Conservation (phyloP, 2,888 invertebrate species). For the Drosophila quinaria region DNA sequence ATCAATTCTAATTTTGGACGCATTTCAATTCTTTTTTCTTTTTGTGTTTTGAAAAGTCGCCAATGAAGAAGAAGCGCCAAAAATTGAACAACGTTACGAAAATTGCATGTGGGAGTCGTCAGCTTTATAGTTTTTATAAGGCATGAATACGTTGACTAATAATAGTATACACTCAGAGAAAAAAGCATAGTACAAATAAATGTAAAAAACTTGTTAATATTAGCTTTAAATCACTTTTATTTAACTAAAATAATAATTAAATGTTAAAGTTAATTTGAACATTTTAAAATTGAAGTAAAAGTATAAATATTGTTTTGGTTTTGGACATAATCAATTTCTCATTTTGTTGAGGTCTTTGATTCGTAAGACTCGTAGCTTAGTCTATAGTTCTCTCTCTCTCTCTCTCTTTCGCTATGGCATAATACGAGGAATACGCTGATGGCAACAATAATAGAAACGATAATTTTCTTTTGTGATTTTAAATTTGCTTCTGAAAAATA, state of each 20-base stretch:
- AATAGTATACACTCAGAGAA: slow-evolving; percentile 5
- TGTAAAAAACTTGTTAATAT: too few species aligned
- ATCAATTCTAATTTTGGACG: slow-evolving; percentile 77
- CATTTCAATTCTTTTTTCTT: slow-evolving; percentile 32
- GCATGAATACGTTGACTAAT: slow-evolving; percentile 42
- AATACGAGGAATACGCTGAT: slow-evolving; percentile 20
- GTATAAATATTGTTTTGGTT: background rate
- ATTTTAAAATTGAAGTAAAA: too few species aligned
- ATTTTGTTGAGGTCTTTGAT: background rate
- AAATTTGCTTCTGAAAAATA: too few species aligned
- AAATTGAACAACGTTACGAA: slow-evolving; percentile 11
- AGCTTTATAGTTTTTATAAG: slow-evolving; percentile 26
- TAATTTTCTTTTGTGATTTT: too few species aligned
- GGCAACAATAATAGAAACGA: too few species aligned
- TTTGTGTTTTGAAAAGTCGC: slow-evolving; percentile 19
- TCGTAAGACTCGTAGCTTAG: slow-evolving; percentile 7
- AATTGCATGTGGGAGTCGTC: slow-evolving; percentile 38
- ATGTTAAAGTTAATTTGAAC: too few species aligned
- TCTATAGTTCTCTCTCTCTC: background rate
- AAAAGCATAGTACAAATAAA: too few species aligned
- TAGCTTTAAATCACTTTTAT: too few species aligned
- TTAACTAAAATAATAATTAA: too few species aligned
- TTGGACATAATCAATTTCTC: slow-evolving; percentile 14
- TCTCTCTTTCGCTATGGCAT: slow-evolving; percentile 15
- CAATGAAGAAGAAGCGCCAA: slow-evolving; percentile 43